Evolutionary conservation across 2,113 vertebrate genomes (phyloP).

Genomic region (Rhegmatorhina hoffmannsi): DNA sequence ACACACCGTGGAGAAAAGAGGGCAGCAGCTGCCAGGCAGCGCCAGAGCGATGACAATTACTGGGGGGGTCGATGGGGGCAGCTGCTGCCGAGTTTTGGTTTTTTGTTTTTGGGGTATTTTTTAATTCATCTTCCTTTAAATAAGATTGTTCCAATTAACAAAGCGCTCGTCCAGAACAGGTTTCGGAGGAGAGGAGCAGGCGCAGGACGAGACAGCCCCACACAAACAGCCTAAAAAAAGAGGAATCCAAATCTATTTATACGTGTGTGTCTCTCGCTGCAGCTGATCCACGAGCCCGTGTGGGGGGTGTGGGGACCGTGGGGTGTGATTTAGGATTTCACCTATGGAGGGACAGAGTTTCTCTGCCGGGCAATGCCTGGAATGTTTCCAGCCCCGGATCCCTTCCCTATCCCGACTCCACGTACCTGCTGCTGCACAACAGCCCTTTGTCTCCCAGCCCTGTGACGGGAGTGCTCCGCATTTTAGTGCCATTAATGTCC

Average conservation of each 20-base stretch:
- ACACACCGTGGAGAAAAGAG: not conserved
- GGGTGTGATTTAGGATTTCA: not conserved
- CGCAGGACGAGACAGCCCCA: not conserved
- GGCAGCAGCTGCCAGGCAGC: conserved; percentile 57
- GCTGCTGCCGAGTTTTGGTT: not conserved
- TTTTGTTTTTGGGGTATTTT: not conserved
- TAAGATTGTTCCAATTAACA: conserved; percentile 55
- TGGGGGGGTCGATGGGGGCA: not conserved
- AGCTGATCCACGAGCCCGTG: not conserved
- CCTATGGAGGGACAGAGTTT: not conserved
- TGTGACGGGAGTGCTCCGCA: rapidly evolving
- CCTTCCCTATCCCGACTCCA: rapidly evolving
- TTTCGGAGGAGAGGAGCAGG: not conserved
- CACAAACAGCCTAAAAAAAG: not conserved
- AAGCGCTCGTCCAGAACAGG: not conserved
- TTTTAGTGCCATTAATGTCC: not conserved
- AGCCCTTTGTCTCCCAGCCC: conserved; percentile 5
- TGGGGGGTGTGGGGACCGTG: rapidly evolving
- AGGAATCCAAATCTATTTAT: not conserved
- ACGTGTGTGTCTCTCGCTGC: rapidly evolving
- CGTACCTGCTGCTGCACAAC: not conserved
- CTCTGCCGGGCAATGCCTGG: rapidly evolving
- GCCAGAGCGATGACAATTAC: not conserved
- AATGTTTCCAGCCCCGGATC: not conserved
- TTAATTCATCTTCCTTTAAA: conserved; percentile 63